phyloP scores from a whole-genome alignment of 2,113 vertebrate species.

The Anser cygnoides region DNA sequence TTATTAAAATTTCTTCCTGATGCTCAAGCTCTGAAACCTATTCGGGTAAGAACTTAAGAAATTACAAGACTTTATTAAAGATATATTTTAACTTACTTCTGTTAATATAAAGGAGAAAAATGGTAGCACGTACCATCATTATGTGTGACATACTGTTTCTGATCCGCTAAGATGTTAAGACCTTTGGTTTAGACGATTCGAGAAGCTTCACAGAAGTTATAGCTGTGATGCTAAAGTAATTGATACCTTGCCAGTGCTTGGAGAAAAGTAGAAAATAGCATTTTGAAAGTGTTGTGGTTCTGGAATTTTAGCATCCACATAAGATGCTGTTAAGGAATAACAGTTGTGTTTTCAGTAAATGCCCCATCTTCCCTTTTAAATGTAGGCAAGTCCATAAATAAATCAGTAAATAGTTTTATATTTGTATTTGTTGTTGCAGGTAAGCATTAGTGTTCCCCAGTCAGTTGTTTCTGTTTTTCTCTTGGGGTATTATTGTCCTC shows the following conservation, averaged over 20 bases:
- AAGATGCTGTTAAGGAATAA: background rate
- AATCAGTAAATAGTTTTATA: background rate
- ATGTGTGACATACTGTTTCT: background rate
- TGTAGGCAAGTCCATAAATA: background rate
- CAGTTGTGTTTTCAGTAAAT: background rate
- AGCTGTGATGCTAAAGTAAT: background rate
- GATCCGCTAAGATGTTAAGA: background rate
- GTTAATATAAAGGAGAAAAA: background rate
- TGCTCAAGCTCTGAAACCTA: slow-evolving; percentile 93
- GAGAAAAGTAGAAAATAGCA: background rate
- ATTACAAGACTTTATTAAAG: background rate
- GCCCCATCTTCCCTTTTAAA: background rate
- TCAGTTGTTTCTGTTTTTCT: background rate
- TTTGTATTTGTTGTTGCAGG: background rate
- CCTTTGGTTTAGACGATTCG: background rate
- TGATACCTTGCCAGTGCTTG: background rate
- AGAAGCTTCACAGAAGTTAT: background rate
- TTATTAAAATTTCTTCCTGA: slow-evolving; percentile 98
- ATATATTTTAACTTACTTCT: background rate
- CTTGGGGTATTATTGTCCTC: background rate
- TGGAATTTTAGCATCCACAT: background rate
- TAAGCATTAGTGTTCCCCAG: background rate
- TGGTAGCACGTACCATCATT: rapidly evolving
- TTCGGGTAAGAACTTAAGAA: slow-evolving; percentile 79
- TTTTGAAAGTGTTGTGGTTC: background rate